These are phyloP conservation scores for Drosophila mojavensis DNA, from an alignment of 1,140 invertebrate species.

Conservation along the genomic window DNA sequence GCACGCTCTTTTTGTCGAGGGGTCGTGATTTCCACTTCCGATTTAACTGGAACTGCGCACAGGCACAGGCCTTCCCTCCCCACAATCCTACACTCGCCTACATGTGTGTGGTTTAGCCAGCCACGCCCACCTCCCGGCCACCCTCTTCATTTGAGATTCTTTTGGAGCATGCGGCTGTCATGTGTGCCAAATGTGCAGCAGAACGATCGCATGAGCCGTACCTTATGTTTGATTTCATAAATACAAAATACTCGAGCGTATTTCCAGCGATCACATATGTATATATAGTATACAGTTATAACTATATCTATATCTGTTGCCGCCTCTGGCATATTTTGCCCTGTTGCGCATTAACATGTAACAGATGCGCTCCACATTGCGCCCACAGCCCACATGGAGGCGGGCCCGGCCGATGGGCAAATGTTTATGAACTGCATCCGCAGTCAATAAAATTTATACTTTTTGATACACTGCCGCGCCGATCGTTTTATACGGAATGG, in stretches of 20 bases:
- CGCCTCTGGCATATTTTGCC: constrained; percentile 57
- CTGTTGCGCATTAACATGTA: constrained; percentile 70
- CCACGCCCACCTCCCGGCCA: neutral
- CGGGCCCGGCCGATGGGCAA: constrained; percentile 29
- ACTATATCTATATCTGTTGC: constrained; percentile 34
- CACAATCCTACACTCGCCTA: constrained; percentile 3
- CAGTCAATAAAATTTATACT: constrained; percentile 81
- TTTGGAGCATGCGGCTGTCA: constrained; percentile 76
- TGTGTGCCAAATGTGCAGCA: constrained; percentile 80
- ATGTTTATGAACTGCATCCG: constrained; percentile 81
- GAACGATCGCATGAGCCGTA: constrained; percentile 59
- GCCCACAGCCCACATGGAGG: constrained; percentile 33
- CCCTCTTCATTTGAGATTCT: constrained; percentile 17
- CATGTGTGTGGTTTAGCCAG: constrained; percentile 47
- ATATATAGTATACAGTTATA: constrained; percentile 10
- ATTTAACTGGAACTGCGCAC: constrained; percentile 73
- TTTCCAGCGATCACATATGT: constrained; percentile 30
- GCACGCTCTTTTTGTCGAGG: constrained; percentile 59
- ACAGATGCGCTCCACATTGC: constrained; percentile 80
- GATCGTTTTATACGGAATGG: constrained; percentile 13
- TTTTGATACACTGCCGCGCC: constrained; percentile 68
- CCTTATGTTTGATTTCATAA: constrained; percentile 82
- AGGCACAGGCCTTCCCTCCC: too few relatives aligned
- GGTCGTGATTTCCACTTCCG: constrained; percentile 75
- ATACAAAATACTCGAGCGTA: constrained; percentile 50